Evolutionary conservation across 2,888 invertebrate genomes (phyloP).

Genomic region (Ptycholaimellus sp.): DNA sequence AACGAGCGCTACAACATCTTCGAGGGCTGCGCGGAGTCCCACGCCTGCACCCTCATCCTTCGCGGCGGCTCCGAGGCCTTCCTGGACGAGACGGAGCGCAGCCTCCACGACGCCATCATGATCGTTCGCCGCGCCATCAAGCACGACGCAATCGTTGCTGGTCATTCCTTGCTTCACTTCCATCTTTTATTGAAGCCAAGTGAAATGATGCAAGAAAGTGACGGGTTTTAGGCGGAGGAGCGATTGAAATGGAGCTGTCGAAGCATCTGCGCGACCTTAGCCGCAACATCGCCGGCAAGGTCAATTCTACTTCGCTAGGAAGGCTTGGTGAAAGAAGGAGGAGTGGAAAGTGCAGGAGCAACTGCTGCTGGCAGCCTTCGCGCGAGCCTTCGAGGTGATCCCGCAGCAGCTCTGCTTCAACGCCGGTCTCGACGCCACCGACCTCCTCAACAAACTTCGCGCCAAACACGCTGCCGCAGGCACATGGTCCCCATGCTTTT

Average conservation of each 20-base stretch:
- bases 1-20: conserved; percentile 54
- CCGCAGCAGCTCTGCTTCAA: conserved; percentile 94
- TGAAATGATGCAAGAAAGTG: too few species aligned
- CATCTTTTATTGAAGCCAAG: too few species aligned
- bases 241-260: conserved; percentile 97
- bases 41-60: conserved; percentile 76
- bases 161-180: too few species aligned
- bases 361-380: conserved; percentile 66
- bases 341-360: too few species aligned
- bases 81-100: conserved; percentile 90
- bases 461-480: conserved; percentile 87
- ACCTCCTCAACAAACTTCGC: conserved; percentile 79
- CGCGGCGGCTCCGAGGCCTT: conserved; percentile 91
- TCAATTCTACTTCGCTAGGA: too few species aligned
- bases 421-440: conserved; percentile 94
- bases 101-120: conserved; percentile 97
- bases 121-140: conserved; percentile 87
- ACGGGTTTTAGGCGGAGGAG: conserved; percentile 55
- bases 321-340: too few species aligned
- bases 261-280: too few species aligned
- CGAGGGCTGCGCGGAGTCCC: conserved; percentile 67
- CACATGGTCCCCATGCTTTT: too few species aligned
- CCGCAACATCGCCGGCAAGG: too few species aligned
- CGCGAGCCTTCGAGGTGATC: conserved; percentile 70
- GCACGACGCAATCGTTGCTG: conserved; percentile 88